Evolutionary conservation across 1,140 invertebrate species (phyloP).

Genomic region (Drosophila truncata): DNA sequence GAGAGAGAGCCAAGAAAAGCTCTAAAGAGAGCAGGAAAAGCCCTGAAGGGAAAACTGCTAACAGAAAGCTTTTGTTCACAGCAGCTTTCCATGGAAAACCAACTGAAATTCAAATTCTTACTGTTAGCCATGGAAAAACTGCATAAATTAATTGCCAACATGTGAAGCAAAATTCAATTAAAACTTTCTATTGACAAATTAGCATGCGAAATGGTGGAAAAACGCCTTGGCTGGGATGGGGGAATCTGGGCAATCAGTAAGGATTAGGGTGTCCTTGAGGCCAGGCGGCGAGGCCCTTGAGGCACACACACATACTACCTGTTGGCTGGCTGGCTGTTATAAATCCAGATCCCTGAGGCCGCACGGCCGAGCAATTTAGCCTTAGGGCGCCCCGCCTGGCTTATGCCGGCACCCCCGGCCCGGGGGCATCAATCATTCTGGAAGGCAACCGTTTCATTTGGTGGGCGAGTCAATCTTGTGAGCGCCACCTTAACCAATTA

Average conservation of each 20-base stretch:
- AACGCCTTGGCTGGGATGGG: not conserved
- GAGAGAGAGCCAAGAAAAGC: not conserved
- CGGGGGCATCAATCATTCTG: constrained; percentile 56
- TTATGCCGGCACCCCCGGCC: constrained; percentile 14
- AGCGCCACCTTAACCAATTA: constrained; percentile 62
- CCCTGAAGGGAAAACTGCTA: constrained; percentile 11
- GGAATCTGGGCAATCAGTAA: constrained; percentile 22
- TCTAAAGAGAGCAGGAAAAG: constrained; percentile 3
- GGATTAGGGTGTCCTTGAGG: constrained; percentile 5
- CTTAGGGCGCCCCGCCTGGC: constrained; percentile 23
- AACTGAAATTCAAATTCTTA: constrained; percentile 27
- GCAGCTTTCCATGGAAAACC: not conserved
- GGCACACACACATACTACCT: constrained; percentile 37
- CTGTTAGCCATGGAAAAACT: constrained; percentile 26
- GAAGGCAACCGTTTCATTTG: constrained; percentile 68
- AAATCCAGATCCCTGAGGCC: constrained; percentile 49
- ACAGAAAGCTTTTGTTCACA: constrained; percentile 26
- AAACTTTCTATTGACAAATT: constrained; percentile 64
- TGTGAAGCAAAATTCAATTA: constrained; percentile 56
- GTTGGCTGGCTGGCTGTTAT: constrained; percentile 44
- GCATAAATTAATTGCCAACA: constrained; percentile 47
- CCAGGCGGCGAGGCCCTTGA: constrained; percentile 7
- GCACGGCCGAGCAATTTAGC: constrained; percentile 67
- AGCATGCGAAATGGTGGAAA: constrained; percentile 36
- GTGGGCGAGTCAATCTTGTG: constrained; percentile 55